A percentile compares a stretch with the other conserved stretches of the same genome.
phyloP scores from a whole-genome alignment of 2,888 invertebrate genomes.

The Torymus auratus region DNA sequence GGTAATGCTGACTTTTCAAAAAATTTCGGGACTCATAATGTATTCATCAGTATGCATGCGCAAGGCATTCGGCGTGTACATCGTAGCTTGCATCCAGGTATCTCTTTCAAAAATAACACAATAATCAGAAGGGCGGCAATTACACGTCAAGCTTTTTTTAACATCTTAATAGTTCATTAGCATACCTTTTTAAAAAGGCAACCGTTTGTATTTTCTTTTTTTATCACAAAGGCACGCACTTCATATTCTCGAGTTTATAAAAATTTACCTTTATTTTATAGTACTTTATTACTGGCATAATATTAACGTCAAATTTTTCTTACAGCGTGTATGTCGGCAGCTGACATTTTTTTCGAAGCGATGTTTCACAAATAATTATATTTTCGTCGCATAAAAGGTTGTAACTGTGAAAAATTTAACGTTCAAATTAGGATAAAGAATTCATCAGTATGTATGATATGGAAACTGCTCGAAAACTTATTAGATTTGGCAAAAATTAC shows the following conservation, averaged over 20 bases:
- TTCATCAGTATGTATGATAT: not conserved
- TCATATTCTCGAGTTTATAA: no score
- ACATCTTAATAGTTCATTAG: constrained; percentile 40
- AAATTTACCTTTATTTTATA: no score
- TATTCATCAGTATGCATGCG: no score
- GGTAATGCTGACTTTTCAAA: constrained; percentile 47
- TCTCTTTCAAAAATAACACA: constrained; percentile 24
- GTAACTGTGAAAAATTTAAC: not conserved
- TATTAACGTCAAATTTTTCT: no score
- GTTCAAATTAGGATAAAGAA: not conserved
- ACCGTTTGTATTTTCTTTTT: not conserved
- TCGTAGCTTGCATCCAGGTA: not conserved
- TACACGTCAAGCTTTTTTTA: constrained; percentile 17
- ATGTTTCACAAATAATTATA: not conserved
- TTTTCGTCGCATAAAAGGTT: no score
- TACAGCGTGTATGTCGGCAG: no score
- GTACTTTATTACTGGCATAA: no score
- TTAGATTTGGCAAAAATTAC: constrained; percentile 20
- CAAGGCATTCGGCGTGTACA: no score
- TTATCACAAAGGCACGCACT: not conserved
- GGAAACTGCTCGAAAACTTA: constrained; percentile 1
- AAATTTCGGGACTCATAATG: not conserved
- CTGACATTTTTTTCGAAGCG: no score
- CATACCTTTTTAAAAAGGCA: constrained; percentile 1
- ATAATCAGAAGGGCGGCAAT: constrained; percentile 18